Evolutionary conservation across 2,888 invertebrate species (phyloP).

Genomic region (Dryocosmus kuriphilus): DNA sequence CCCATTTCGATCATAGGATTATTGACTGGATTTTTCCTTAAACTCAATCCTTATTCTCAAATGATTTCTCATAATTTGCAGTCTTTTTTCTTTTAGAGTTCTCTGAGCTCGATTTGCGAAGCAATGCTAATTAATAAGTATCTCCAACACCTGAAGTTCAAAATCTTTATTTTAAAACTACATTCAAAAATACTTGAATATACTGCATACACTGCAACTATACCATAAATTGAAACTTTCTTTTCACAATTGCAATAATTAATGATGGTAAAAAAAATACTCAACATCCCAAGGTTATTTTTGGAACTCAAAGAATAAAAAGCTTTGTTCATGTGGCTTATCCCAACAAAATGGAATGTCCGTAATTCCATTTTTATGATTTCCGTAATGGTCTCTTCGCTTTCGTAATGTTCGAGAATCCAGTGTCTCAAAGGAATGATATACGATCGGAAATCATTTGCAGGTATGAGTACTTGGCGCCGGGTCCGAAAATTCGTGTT

Average conservation of each 20-base stretch:
- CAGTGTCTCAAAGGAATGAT: constrained; percentile 23
- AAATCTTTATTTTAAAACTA: no score
- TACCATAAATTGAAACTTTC: background rate
- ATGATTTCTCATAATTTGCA: background rate
- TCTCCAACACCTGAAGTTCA: no score
- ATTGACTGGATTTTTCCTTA: background rate
- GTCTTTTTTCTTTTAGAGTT: background rate
- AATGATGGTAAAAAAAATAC: background rate
- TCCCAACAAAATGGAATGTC: constrained; percentile 14
- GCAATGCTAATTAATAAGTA: constrained; percentile 4
- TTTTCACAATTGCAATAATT: background rate
- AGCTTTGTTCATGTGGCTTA: constrained; percentile 4
- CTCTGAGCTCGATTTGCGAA: background rate
- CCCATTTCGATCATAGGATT: background rate
- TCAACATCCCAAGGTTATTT: background rate
- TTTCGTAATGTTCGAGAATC: constrained; percentile 28
- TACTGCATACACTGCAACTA: background rate
- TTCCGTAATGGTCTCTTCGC: constrained; percentile 28
- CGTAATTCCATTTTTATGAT: constrained; percentile 30
- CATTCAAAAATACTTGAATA: background rate
- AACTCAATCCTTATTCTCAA: background rate
- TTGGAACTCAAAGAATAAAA: background rate
- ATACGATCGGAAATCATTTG: constrained; percentile 48
- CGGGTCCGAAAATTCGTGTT: constrained; percentile 45
- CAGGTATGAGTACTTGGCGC: constrained; percentile 44